Conservation (phyloP, 2,113 vertebrate species). For the Mustela lutreola region DNA sequence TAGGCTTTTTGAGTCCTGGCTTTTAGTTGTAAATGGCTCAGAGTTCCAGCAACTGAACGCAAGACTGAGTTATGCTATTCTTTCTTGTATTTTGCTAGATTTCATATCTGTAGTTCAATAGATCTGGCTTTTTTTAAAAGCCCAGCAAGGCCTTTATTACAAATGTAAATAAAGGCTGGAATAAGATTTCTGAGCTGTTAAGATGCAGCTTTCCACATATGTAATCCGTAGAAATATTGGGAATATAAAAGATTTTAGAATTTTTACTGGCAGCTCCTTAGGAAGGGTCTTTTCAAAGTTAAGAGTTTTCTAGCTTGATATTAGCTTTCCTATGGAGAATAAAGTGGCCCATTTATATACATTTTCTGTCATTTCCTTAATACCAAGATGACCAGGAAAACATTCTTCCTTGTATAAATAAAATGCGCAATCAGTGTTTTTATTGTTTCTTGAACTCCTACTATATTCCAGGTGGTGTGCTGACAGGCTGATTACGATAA, state of each 20-base stretch:
- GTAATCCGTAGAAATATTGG: not conserved
- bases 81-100: not conserved
- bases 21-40: slow-evolving; percentile 21
- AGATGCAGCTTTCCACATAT: not conserved
- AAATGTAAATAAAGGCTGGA: slow-evolving; percentile 25
- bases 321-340: slow-evolving; percentile 45
- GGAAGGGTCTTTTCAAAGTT: not conserved
- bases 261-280: not conserved
- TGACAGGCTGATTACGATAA: not conserved
- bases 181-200: slow-evolving; percentile 48
- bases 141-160: not conserved
- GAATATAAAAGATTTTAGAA: slow-evolving; percentile 10
- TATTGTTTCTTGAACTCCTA: slow-evolving; percentile 5
- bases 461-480: not conserved
- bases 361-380: slow-evolving; percentile 37
- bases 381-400: slow-evolving; percentile 49
- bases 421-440: slow-evolving; percentile 47
- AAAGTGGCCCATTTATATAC: not conserved
- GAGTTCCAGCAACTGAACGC: not conserved
- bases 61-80: not conserved
- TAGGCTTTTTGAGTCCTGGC: not conserved
- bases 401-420: not conserved
- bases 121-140: not conserved
- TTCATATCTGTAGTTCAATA: not conserved
- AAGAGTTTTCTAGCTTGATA: not conserved